A percentile compares a stretch with the other conserved stretches of the same genome.
phyloP scores from a whole-genome alignment of 2,888 invertebrate genomes.

The Drosophila picticornis region DNA sequence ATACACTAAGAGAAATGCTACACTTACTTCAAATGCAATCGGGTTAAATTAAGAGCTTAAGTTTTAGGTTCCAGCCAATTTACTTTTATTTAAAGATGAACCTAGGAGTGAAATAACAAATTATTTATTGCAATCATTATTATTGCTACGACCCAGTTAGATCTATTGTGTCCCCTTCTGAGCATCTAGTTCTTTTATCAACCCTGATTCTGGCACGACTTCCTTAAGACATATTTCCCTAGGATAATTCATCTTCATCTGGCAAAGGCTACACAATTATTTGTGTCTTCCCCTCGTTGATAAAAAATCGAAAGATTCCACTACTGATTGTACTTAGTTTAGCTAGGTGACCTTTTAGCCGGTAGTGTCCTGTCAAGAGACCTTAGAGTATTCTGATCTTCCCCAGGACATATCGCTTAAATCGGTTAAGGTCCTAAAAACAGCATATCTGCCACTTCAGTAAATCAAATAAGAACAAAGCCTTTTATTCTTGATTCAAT shows the following conservation, averaged over 20 bases:
- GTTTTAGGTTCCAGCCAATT: not conserved
- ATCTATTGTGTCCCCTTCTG: no score
- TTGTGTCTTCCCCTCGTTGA: not conserved
- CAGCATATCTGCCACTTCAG: not conserved
- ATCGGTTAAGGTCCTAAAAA: not conserved
- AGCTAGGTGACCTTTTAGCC: no score
- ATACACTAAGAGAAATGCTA: conserved; percentile 5
- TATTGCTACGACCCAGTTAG: not conserved
- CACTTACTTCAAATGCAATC: not conserved
- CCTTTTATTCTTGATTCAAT: not conserved
- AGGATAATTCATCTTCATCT: not conserved
- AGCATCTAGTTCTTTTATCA: no score
- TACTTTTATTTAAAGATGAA: not conserved
- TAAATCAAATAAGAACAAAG: not conserved
- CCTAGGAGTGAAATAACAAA: not conserved
- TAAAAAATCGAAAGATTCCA: not conserved
- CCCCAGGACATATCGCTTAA: no score
- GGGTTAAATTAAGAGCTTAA: not conserved
- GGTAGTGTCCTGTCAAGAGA: no score
- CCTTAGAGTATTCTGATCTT: no score
- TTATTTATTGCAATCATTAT: not conserved
- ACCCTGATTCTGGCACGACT: no score
- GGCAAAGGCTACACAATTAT: no score
- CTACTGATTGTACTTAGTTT: not conserved
- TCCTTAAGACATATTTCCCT: not conserved